These are phyloP conservation scores for Meloidogyne exigua DNA, from an alignment of 1,140 invertebrate species.

Conservation along the genomic window DNA sequence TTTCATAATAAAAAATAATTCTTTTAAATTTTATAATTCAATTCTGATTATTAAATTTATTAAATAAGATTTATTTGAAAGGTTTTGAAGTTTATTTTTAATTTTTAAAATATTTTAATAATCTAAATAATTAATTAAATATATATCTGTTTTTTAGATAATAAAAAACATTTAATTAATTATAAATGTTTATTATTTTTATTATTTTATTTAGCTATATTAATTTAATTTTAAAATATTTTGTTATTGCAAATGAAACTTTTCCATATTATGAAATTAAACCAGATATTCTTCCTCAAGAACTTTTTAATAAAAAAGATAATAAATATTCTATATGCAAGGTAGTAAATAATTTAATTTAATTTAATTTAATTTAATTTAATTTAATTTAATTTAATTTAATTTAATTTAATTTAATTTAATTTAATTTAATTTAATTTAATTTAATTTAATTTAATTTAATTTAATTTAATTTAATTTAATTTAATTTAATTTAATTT, in stretches of 20 bases:
- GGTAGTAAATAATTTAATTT: not conserved
- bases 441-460: not conserved
- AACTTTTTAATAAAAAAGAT: not conserved
- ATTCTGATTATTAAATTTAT: too few relatives aligned
- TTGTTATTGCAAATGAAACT: not conserved
- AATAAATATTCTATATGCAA: not conserved
- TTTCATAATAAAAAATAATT: not conserved
- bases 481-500: slow-evolving; percentile 8
- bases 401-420: slow-evolving; percentile 16
- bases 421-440: slow-evolving; percentile 8
- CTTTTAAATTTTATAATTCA: too few relatives aligned
- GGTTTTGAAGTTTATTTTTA: too few relatives aligned
- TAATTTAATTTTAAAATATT: not conserved
- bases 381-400: not conserved
- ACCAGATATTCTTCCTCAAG: not conserved
- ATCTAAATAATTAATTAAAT: too few relatives aligned
- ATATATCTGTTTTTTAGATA: not conserved
- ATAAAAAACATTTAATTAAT: not conserved
- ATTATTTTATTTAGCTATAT: not conserved
- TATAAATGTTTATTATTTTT: not conserved
- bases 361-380: not conserved
- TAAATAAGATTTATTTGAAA: too few relatives aligned
- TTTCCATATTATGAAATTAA: not conserved
- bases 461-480: slow-evolving; percentile 16
- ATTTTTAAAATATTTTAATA: too few relatives aligned